These are phyloP conservation scores for Acheta domesticus DNA, from an alignment of 2,888 invertebrate species.

Conservation along the genomic window DNA sequence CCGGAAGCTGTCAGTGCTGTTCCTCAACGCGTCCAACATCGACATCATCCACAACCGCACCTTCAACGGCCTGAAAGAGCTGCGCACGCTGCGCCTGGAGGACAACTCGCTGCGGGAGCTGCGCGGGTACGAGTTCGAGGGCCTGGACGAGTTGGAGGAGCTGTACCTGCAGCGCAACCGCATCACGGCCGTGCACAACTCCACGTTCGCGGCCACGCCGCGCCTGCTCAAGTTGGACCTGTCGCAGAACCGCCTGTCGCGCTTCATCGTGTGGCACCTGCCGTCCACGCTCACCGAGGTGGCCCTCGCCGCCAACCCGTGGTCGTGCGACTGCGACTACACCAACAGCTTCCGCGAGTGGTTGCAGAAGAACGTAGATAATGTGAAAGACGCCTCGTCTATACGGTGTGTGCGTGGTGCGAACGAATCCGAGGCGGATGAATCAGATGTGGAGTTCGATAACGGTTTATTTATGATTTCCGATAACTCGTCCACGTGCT, in stretches of 20 bases:
- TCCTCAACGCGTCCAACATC: conserved; percentile 74
- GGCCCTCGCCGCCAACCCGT: conserved; percentile 69
- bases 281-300: conserved; percentile 62
- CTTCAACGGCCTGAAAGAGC: conserved; percentile 76
- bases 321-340: conserved; percentile 81
- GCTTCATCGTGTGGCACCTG: conserved; percentile 69
- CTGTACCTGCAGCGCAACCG: conserved; percentile 72
- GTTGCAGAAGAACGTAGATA: conserved; percentile 63
- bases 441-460: conserved; percentile 57
- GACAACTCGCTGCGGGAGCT: conserved; percentile 67
- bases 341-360: conserved; percentile 72
- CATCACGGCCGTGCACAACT: conserved; percentile 65
- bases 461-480: conserved; percentile 44
- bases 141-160: conserved; percentile 67
- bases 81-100: conserved; percentile 72
- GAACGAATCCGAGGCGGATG: conserved; percentile 52
- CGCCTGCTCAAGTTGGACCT: conserved; percentile 64
- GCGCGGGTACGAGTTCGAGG: conserved; percentile 77
- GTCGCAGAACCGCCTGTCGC: conserved; percentile 68
- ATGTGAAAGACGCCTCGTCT: conserved; percentile 60
- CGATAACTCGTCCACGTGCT: conserved; percentile 62
- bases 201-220: conserved; percentile 65
- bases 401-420: conserved; percentile 69
- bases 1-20: conserved; percentile 71
- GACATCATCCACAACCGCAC: conserved; percentile 76